A percentile compares a stretch with the other conserved stretches of the same genome.
Conservation (phyloP, 2,888 invertebrate species). For the Drosophila colorata region DNA sequence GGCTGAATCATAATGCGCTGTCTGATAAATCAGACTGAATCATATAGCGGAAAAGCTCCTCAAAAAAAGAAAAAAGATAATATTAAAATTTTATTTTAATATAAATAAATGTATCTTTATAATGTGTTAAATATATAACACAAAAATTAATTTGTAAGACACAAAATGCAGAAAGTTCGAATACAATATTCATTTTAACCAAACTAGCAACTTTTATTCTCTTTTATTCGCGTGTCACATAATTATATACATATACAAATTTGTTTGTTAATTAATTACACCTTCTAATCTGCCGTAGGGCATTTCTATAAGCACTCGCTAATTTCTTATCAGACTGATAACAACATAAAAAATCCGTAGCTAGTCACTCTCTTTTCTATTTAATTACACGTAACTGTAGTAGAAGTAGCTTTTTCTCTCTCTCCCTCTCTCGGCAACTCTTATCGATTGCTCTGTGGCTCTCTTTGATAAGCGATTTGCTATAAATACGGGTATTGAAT, state of each 20-base stretch:
- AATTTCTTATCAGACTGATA: constrained; percentile 46
- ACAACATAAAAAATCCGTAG: not conserved
- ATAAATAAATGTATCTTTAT: not conserved
- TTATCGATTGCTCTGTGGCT: not conserved
- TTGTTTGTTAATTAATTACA: not conserved
- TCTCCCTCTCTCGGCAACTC: not conserved
- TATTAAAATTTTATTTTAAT: not conserved
- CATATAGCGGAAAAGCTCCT: not conserved
- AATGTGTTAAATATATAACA: too few species aligned
- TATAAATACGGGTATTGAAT: constrained; percentile 54
- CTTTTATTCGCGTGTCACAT: not conserved
- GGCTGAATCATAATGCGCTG: constrained; percentile 25
- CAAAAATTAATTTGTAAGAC: too few species aligned
- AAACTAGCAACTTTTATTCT: not conserved
- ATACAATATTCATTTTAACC: too few species aligned
- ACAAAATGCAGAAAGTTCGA: not conserved
- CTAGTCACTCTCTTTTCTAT: constrained; percentile 3
- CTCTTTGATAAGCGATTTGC: constrained; percentile 17
- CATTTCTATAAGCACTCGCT: constrained; percentile 15
- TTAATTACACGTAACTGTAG: constrained; percentile 7
- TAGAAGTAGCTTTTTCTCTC: not conserved
- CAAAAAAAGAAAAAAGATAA: not conserved
- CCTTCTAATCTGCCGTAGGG: constrained; percentile 5
- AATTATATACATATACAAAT: not conserved
- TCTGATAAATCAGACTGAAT: constrained; percentile 2